phyloP scores from a whole-genome alignment of 2,888 invertebrate species.

The Acanthosepion lycidas region DNA sequence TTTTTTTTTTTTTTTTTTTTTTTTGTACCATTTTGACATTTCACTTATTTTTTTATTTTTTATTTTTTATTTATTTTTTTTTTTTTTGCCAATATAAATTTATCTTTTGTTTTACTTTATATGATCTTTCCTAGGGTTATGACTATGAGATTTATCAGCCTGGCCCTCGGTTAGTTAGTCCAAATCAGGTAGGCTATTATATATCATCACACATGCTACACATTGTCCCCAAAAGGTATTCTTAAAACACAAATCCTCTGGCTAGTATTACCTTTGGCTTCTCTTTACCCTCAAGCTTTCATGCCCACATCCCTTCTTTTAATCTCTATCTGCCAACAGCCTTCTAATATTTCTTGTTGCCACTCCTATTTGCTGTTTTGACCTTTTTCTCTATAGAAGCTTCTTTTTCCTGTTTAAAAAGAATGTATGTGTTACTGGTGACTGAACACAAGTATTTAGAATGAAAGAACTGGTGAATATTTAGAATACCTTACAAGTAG shows the following conservation, averaged over 20 bases:
- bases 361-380: background rate
- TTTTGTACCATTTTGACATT: no score
- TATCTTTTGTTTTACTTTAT: background rate
- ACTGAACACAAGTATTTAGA: no score
- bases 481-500: no score
- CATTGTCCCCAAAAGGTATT: background rate
- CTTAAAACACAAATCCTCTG: background rate
- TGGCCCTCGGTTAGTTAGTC: background rate
- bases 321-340: background rate
- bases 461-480: no score
- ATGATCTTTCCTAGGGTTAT: background rate
- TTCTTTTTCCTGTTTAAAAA: background rate
- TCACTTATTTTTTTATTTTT: background rate
- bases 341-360: background rate
- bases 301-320: background rate
- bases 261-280: background rate
- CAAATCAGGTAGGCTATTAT: background rate
- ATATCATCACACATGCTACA: background rate
- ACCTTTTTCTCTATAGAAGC: background rate
- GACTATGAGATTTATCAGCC: constrained; percentile 9
- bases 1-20: no score
- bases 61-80: background rate
- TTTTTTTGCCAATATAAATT: background rate
- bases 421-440: no score
- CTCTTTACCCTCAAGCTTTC: background rate